Conservation (phyloP, 2,888 invertebrate species). For the Noctua janthina region DNA sequence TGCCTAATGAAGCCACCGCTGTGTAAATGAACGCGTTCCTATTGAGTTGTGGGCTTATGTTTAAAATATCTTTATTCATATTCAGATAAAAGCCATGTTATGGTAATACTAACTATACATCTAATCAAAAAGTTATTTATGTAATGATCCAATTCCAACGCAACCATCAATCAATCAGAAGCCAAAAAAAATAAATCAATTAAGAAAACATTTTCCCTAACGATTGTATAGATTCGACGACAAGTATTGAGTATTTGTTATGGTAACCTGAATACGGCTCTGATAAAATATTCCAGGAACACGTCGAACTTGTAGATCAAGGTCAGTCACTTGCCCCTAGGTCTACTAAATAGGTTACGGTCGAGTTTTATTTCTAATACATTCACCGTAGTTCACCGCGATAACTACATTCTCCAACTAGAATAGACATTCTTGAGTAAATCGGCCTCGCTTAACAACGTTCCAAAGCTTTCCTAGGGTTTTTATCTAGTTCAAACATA, state of each 20-base stretch:
- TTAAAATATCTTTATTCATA: constrained; percentile 11
- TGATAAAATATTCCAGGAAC: constrained; percentile 56
- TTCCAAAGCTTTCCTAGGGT: constrained; percentile 24
- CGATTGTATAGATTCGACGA: constrained; percentile 16
- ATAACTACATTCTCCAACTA: constrained; percentile 33
- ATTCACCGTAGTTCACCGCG: constrained; percentile 52
- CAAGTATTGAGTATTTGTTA: constrained; percentile 46
- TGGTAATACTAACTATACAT: background rate
- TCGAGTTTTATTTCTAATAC: constrained; percentile 53
- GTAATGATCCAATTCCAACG: constrained; percentile 9
- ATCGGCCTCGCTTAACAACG: constrained; percentile 30
- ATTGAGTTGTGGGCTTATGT: constrained; percentile 34
- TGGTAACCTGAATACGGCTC: constrained; percentile 47
- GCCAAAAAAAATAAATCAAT: constrained; percentile 23
- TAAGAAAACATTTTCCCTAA: constrained; percentile 23
- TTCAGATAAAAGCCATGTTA: background rate
- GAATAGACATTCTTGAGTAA: constrained; percentile 39
- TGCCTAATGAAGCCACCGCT: constrained; percentile 54
- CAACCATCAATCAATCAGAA: constrained; percentile 6
- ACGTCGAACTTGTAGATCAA: constrained; percentile 65
- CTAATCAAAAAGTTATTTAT: constrained; percentile 5
- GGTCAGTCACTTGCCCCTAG: constrained; percentile 59
- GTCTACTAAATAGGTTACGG: constrained; percentile 65
- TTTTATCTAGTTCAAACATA: constrained; percentile 34
- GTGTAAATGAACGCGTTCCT: constrained; percentile 45